Evolutionary conservation across 2,797 vertebrate species (phyloP), one percentile per base, ranked within the genome.

Genomic region (Novumbra hubbsi): DNA sequence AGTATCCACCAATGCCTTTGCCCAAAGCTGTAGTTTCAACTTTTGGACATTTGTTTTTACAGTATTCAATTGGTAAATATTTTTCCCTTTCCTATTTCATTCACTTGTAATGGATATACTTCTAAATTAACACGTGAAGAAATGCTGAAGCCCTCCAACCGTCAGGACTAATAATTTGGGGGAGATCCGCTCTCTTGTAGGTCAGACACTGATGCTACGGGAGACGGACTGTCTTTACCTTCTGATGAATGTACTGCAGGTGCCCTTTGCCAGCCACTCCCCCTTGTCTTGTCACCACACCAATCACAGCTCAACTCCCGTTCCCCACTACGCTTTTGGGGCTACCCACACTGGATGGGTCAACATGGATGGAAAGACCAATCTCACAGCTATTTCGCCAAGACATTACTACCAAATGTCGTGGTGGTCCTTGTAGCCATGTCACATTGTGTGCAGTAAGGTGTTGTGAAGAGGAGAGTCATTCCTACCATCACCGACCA

Each of bases 171-270:
- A 66, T 73, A 41, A 73, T 78, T 72, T 71, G 73, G 77, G 80
- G 9, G 21, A 57, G 71, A 63, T 67, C 72, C 76, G 65, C 52
- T 12, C 34, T 64, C 34, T 65, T 17, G 27, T 65, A 28, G 73
- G 72, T 75, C 71, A 70, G 73, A 57, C 69, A 75, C 79, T 55
- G 63, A 70, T 81, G 80, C 77, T 77, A 68, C 80, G 82, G 69
- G 73, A 80, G 77, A 30, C 66, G 72, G 74, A 74, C 60, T 78
- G 28, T 78, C 75, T 48, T 77, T 81, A 78, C 78, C 76, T 73
- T 81, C 63, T 78, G 73, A 76, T 84, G 80, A 90, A 88, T 88
- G 81, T 83, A 84, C 63, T 78, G 49, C 15, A 38, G 38, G 24
- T 21, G 0, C 21, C 48, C n/a, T 5, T 15, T 67, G 34, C 5